These are phyloP conservation scores for Phoxinus phoxinus DNA, from an alignment of 2,113 vertebrate species.

Conservation along the genomic window DNA sequence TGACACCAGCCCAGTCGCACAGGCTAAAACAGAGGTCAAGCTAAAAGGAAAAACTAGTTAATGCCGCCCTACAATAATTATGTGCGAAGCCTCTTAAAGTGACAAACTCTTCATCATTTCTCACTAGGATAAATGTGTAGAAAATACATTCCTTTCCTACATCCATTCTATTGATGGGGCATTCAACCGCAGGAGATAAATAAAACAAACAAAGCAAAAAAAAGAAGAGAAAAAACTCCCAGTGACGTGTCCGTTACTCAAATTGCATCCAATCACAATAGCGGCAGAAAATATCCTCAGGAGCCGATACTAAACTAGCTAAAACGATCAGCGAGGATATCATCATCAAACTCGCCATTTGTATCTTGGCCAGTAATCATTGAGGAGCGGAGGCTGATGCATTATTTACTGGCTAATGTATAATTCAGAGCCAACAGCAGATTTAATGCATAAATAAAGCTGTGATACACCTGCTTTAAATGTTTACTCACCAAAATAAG, in stretches of 20 bases:
- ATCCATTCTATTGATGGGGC: slow-evolving; percentile 21
- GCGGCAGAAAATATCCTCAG: slow-evolving; percentile 29
- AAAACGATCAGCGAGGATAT: slow-evolving; percentile 76
- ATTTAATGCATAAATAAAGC: slow-evolving; percentile 83
- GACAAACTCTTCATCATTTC: slow-evolving; percentile 45
- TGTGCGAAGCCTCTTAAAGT: slow-evolving; percentile 32
- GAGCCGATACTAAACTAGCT: slow-evolving; percentile 61
- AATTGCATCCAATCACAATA: slow-evolving; percentile 16
- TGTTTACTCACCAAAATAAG: slow-evolving; percentile 77
- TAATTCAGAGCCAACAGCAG: slow-evolving; percentile 82
- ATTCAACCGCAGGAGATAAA: slow-evolving; percentile 28
- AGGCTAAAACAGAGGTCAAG: slow-evolving; percentile 43
- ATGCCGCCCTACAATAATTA: slow-evolving; percentile 45
- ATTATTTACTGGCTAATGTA: slow-evolving; percentile 81
- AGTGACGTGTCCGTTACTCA: slow-evolving; percentile 15
- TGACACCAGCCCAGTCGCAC: slow-evolving; percentile 49
- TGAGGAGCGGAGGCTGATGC: slow-evolving; percentile 72
- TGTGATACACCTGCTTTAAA: slow-evolving; percentile 79
- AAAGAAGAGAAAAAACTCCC: not conserved
- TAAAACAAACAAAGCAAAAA: not conserved
- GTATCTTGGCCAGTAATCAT: slow-evolving; percentile 76
- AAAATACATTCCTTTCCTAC: slow-evolving; percentile 28
- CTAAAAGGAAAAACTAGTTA: slow-evolving; percentile 51
- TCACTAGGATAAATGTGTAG: not conserved
- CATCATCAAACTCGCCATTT: slow-evolving; percentile 78